These are phyloP conservation scores for Xerus rutilus DNA, from an alignment of 2,797 vertebrate species.

Conservation along the genomic window DNA sequence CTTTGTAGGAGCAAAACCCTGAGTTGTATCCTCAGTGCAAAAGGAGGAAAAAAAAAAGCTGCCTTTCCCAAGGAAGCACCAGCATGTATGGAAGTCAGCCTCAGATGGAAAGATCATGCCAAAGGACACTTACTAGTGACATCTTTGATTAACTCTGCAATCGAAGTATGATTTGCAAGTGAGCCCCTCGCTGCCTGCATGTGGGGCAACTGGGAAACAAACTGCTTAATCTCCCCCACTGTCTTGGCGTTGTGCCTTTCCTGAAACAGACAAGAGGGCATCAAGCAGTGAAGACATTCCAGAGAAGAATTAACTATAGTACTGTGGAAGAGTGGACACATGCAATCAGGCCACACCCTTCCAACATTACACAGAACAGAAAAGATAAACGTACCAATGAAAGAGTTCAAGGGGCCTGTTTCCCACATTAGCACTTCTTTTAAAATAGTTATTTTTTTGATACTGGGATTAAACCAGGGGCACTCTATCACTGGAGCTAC, in stretches of 20 bases:
- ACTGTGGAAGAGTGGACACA: neutral
- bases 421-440: neutral
- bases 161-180: constrained; percentile 98
- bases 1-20: neutral
- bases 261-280: constrained; percentile 84
- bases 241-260: constrained; percentile 98
- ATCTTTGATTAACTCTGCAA: constrained; percentile 98
- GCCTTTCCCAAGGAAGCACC: neutral
- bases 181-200: constrained; percentile 98
- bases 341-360: neutral
- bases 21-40: neutral
- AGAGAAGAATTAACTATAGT: no score
- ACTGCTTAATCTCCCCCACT: constrained; percentile 99
- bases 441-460: no score
- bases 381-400: neutral
- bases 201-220: constrained; percentile 98
- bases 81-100: accelerated
- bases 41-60: neutral
- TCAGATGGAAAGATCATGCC: accelerated
- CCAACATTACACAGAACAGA: neutral
- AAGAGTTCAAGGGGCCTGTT: no score
- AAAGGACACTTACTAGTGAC: constrained; percentile 93
- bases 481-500: neutral
- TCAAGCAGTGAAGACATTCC: neutral
- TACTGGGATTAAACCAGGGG: neutral